Evolutionary conservation across 2,888 invertebrate species (phyloP).

Genomic region (Drosophila borborema): DNA sequence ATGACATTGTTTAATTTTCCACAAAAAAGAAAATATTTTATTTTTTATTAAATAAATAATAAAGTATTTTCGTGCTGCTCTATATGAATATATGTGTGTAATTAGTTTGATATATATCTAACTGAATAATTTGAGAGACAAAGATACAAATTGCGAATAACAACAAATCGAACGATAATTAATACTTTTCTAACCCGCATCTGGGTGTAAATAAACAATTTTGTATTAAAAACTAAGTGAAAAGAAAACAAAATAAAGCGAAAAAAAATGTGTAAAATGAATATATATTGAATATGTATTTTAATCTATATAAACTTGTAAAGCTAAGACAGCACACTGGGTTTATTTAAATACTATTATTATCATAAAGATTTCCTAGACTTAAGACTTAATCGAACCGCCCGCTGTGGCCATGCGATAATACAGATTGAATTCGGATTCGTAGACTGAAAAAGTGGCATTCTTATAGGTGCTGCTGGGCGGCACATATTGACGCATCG

Average conservation of each 20-base stretch:
- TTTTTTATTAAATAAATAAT: constrained; percentile 81
- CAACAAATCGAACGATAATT: constrained; percentile 13
- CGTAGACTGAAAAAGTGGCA: constrained; percentile 82
- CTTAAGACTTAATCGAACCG: constrained; percentile 60
- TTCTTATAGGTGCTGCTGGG: constrained; percentile 76
- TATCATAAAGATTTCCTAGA: not conserved
- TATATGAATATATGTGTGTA: constrained; percentile 30
- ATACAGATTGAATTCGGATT: constrained; percentile 84
- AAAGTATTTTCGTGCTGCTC: constrained; percentile 74
- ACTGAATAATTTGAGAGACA: constrained; percentile 38
- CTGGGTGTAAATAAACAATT: constrained; percentile 74
- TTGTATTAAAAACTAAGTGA: constrained; percentile 63
- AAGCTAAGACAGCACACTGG: constrained; percentile 3
- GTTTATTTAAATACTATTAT: not conserved
- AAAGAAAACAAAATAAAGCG: constrained; percentile 46
- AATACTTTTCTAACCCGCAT: constrained; percentile 32
- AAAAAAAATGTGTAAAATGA: constrained; percentile 55
- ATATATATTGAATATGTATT: no score
- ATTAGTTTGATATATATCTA: constrained; percentile 34
- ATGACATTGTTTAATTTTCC: constrained; percentile 23
- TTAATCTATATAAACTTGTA: not conserved
- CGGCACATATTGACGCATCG: constrained; percentile 82
- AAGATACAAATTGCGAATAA: constrained; percentile 29
- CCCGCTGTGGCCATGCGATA: constrained; percentile 84
- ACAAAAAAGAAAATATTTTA: constrained; percentile 72